Evolutionary conservation across 2,113 vertebrate genomes (phyloP), one percentile per base, ranked within the genome.

Genomic region (Hippocampus abdominalis): DNA sequence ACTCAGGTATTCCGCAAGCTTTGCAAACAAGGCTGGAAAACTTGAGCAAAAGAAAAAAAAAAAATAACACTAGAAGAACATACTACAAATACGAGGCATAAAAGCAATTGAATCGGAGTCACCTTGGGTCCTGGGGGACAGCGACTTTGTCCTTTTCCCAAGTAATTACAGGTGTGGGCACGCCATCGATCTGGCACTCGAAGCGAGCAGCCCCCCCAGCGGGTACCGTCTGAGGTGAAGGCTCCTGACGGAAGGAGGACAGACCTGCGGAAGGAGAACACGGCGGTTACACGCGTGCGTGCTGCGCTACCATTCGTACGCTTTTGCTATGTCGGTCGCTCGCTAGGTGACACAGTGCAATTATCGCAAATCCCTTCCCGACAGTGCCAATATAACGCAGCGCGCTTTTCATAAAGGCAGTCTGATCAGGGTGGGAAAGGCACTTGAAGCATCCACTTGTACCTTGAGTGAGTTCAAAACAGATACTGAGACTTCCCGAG

Each of bases 101-200:
- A 46, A 25, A 25, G 40, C 40, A 64, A 46, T 44, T 64, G 63
- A 39, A 40, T 20, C 60, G 16, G 18, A 20, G 20, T 92, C 88
- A 98, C 97, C 96, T 94, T 64, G 91, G 81, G n/a, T 93, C 90
- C 49, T 88, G 72, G 11, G 93, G 90, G 65, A 98, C 64, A 2
- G 89, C 69, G 68, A 72, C 76, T 20, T 88, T 84, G 86, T 98
- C 90, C 86, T 94, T 99, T 86, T 98, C 94, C 97, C 97, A 99
- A 1, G 93, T 94, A 84, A 98, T 94, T 73, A 87, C 67, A 0
- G 97, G 96, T 8, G 92, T 78, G 2, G 97, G 96, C 42, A 94
- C 88, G n/a, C 96, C 96, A 70, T 96, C 91, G 0, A 94, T 92
- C 59, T 91, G 91, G 86, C 97, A 99, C 84, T 96, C 89, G 42